Base-by-base conservation (phyloP, 2,888 invertebrate genomes). In the Aromia moschata region DNA sequence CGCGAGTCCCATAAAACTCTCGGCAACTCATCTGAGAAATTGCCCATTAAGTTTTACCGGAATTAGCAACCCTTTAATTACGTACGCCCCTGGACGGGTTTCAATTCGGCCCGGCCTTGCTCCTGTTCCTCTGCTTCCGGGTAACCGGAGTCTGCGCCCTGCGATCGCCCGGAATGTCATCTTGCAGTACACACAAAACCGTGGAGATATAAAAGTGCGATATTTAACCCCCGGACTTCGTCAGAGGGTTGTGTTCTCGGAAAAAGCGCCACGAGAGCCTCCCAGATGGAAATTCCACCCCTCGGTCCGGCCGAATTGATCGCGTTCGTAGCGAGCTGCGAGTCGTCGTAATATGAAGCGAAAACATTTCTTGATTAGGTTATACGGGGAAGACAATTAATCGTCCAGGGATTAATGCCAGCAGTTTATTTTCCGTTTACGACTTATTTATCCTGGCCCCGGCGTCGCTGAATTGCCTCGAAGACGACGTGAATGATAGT, bases 181-280 rank as follows among this genome's bases (percentile, higher is more conserved):
- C 70, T 71, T 72, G 72, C 74, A 77, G 78, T 78, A 72, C 70
- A 70, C 70, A 70, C 60, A 70, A 67, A 71, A 69, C 72, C 72
- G 74, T 73, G 73, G 67, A 65, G 65, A 70, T 70, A 71, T 72
- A 74, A 71, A 70, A 70, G 74, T 70, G 72, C 61, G 61, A 67
- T 57, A 49, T 54, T 58, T 49, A 18, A 11, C 25, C 31, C 41
- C 12, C 15, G 3, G n/a, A 33, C 11, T 25, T 9, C 58, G 46
- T 52, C 33, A 9, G 40, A 47, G 44, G 5, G 43, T 56, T 41
- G 16, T 2, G 18, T 18, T 33, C 10, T 33, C n/a, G 25, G 7
- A 33, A 33, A 33, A 33, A 25, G 25, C 25, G 4, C 4, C 25
- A 9, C 25, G 5, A 9, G 25, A 25, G 9, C 25, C 25, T 25